Conservation (phyloP, 2,888 invertebrate genomes). For the Caenorhabditis uteleia region DNA sequence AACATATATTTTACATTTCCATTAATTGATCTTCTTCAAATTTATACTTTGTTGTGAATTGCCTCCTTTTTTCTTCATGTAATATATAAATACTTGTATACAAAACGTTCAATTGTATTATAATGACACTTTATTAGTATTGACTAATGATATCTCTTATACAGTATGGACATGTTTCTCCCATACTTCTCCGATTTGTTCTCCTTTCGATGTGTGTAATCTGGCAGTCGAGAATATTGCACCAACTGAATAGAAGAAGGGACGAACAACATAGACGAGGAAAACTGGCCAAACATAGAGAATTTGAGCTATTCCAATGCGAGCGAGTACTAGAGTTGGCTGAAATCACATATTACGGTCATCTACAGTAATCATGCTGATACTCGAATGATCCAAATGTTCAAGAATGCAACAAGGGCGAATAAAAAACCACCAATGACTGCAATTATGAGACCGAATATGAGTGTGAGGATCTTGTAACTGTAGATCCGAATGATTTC, state of each 20-base stretch:
- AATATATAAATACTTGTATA: too few relatives aligned
- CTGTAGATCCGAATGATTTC: conserved; percentile 44
- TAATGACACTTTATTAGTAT: background rate
- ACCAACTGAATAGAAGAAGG: conserved; percentile 42
- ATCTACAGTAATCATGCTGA: too few relatives aligned
- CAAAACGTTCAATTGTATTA: too few relatives aligned
- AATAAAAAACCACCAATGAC: conserved; percentile 42
- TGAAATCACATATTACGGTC: too few relatives aligned
- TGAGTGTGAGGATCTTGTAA: conserved; percentile 46
- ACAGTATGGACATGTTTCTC: conserved; percentile 7
- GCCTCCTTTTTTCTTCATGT: too few relatives aligned
- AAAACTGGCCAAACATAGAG: conserved; percentile 36
- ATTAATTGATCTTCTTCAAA: too few relatives aligned
- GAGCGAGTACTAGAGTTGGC: conserved; percentile 33
- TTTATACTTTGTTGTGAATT: too few relatives aligned
- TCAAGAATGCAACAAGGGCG: conserved; percentile 41
- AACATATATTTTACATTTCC: too few relatives aligned
- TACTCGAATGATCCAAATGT: conserved; percentile 44
- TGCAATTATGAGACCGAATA: conserved; percentile 46
- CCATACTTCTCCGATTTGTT: conserved; percentile 38
- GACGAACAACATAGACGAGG: conserved; percentile 41
- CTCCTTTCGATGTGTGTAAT: conserved; percentile 37
- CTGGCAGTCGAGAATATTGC: conserved; percentile 41
- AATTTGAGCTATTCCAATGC: conserved; percentile 35
- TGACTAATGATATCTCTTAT: background rate